Conservation (phyloP, 2,113 vertebrate genomes). For the Nestor notabilis region DNA sequence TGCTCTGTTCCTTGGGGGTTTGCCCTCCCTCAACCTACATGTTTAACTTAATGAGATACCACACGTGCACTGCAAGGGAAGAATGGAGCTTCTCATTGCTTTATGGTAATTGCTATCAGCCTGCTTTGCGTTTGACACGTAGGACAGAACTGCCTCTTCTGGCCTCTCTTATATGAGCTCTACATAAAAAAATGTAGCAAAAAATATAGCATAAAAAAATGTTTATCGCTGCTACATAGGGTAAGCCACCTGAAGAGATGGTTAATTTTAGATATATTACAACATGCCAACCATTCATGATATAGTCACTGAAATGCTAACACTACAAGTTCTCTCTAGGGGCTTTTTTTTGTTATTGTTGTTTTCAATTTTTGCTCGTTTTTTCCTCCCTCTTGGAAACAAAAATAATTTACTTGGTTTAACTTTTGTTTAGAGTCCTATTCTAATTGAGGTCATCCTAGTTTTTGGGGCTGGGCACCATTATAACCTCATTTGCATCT, state of each 20-base stretch:
- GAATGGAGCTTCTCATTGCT: neutral
- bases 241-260: neutral
- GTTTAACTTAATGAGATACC: neutral
- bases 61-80: neutral
- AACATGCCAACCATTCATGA: neutral
- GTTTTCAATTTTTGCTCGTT: neutral
- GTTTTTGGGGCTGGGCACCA: neutral
- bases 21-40: neutral
- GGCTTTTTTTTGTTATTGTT: neutral
- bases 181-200: neutral
- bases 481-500: neutral
- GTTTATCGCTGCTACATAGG: neutral
- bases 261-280: neutral
- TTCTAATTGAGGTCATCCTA: neutral
- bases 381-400: neutral
- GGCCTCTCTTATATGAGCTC: neutral
- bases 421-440: slow-evolving; percentile 23
- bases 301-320: neutral
- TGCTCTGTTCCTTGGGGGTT: neutral
- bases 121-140: neutral
- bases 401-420: neutral
- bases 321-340: neutral
- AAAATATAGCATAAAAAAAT: too few species aligned
- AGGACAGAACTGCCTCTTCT: neutral
- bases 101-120: neutral